A percentile compares a stretch with the other conserved stretches of the same genome.
Conservation (phyloP, 2,888 invertebrate species). For the Glaucopsyche alexis region DNA sequence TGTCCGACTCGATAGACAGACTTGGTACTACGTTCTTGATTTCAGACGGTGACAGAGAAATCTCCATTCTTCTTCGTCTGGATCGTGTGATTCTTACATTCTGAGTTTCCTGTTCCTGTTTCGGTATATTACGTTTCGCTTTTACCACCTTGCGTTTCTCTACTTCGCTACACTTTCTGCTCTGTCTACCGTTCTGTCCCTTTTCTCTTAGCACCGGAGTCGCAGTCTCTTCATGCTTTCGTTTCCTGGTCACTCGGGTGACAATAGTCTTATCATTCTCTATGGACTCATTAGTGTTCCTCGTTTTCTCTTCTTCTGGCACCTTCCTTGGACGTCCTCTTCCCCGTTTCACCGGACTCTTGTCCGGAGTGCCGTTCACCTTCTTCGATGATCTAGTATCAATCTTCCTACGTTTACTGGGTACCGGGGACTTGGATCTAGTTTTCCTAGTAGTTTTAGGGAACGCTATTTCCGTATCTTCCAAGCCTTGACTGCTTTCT, state of each 20-base stretch:
- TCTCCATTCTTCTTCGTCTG: slow-evolving; percentile 57
- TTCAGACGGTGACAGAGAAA: slow-evolving; percentile 65
- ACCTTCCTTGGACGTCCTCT: slow-evolving; percentile 42
- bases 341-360: slow-evolving; percentile 43
- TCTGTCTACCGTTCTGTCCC: slow-evolving; percentile 61
- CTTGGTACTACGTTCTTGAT: slow-evolving; percentile 54
- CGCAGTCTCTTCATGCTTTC: slow-evolving; percentile 56
- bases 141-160: slow-evolving; percentile 52
- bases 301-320: slow-evolving; percentile 45
- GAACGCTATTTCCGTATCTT: slow-evolving; percentile 63
- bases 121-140: slow-evolving; percentile 48
- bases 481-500: slow-evolving; percentile 64
- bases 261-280: slow-evolving; percentile 63
- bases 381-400: slow-evolving; percentile 49
- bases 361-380: slow-evolving; percentile 47
- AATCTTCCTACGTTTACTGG: slow-evolving; percentile 66
- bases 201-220: slow-evolving; percentile 71
- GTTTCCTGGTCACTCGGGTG: slow-evolving; percentile 58
- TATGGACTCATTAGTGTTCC: slow-evolving; percentile 67
- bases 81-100: slow-evolving; percentile 66
- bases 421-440: slow-evolving; percentile 56
- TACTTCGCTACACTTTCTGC: slow-evolving; percentile 46
- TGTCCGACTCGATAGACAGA: slow-evolving; percentile 65
- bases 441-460: slow-evolving; percentile 57
- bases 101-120: slow-evolving; percentile 46